Conservation (phyloP, 2,113 vertebrate genomes). For the Anarhynchus alexandrinus region DNA sequence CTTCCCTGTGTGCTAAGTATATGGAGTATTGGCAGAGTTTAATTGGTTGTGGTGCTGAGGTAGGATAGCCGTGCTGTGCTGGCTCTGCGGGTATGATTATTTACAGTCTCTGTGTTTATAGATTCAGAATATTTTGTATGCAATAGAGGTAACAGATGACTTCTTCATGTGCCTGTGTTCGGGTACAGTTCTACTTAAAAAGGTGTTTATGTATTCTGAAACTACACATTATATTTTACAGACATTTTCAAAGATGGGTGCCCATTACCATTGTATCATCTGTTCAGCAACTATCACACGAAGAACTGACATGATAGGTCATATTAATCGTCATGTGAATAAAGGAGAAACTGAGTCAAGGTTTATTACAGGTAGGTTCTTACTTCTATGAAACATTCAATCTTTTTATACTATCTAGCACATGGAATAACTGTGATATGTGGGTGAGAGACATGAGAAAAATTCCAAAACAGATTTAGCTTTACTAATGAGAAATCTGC, state of each 20-base stretch:
- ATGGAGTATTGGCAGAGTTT: neutral
- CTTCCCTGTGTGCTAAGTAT: neutral
- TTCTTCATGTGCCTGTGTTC: neutral
- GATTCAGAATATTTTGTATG: neutral
- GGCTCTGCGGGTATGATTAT: neutral
- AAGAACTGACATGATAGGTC: slow-evolving; percentile 93
- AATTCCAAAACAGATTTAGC: neutral
- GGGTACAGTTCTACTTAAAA: neutral
- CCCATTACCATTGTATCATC: slow-evolving; percentile 96
- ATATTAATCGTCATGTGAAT: slow-evolving; percentile 91
- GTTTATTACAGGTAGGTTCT: slow-evolving; percentile 74
- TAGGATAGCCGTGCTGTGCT: neutral
- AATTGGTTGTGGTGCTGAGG: neutral
- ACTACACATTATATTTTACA: slow-evolving; percentile 17
- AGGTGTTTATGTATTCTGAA: neutral
- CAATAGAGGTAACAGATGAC: neutral
- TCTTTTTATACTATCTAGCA: neutral
- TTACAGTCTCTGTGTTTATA: neutral
- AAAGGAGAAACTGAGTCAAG: slow-evolving; percentile 92
- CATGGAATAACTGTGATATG: neutral
- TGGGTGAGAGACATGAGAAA: neutral
- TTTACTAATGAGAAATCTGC: neutral
- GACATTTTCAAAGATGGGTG: slow-evolving; percentile 79
- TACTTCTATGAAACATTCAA: neutral
- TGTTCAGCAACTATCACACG: slow-evolving; percentile 91